Evolutionary conservation across 2,113 vertebrate genomes (phyloP), one percentile per base, ranked within the genome.

Genomic region (Hucho hucho): DNA sequence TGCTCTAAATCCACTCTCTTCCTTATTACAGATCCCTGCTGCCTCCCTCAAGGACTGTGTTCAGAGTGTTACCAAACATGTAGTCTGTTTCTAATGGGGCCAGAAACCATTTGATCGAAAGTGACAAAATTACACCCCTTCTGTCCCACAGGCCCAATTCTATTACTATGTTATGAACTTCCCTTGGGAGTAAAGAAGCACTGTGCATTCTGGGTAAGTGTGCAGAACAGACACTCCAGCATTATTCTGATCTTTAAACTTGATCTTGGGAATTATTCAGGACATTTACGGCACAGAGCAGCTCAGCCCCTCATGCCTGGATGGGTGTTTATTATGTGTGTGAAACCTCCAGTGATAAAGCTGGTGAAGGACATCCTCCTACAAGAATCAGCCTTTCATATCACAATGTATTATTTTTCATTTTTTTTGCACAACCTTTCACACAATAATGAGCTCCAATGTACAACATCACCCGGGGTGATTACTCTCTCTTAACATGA

Each of bases 31-130:
- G 70, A 63, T 56, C 58, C 64, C 75, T 70, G 56, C 29, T 69
- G 4, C 4, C 68, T 86, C 84, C 79, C 88, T 80, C 69, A 80
- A 78, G 82, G 72, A 64, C 64, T 72, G 29, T 53, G 63, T 84
- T 88, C 83, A 75, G 67, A 69, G 70, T 69, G 65, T 67, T 72
- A 76, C 79, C 81, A 85, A 87, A 86, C 84, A 81, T 73, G 56
- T 63, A 65, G 70, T 67, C 71, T 64, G 66, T 76, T 53, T 81
- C 61, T 5, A 73, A 84, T 65, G 24, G 68, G 71, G 85, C 75
- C 79, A 29, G n/a, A 73, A 83, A 74, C 84, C 77, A 79, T 85
- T 89, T 89, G 86, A 92, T 90, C 89, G 88, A 92, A 93, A 87
- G 82, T 84, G 91, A 90, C 91, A 90, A 80, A 88, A 91, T 88